Base-by-base conservation (phyloP, 1,140 invertebrate species). In the Brachionus calyciflorus region DNA sequence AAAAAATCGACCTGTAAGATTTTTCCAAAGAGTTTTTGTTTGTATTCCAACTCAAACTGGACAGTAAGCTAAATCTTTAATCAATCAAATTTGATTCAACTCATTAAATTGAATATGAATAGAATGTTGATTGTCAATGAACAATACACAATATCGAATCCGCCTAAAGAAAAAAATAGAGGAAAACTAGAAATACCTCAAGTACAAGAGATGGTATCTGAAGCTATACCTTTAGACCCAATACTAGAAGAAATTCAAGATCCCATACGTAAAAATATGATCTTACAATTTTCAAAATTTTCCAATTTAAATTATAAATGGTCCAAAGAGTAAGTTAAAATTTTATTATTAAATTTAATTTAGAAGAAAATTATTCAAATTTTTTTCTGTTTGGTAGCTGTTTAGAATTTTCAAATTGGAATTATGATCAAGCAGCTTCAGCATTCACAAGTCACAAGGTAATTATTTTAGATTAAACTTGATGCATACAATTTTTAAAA, bases 111-210 rank as follows among this genome's bases (percentile, higher is more conserved):
- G n/a, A n/a, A n/a, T n/a, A n/a, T n/a, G n/a, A n/a, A 21, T n/a
- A 73, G 69, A 73, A 73, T 73, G 69, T 40, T 24, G 46, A 73
- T 73, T 30, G 46, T 73, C 14, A 73, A 73, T 24, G 69, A 73
- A 33, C 69, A 73, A 41, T 55, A 37, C 48, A 73, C 46, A 4
- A 49, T 73, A 33, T 49, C 69, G 6, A 73, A 73, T 51, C 46
- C 37, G 26, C 19, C 46, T 19, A 49, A 40, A 30, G 51, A 9
- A 10, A 44, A 73, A n/a, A 26, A 10, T 12, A 73, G 33, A 26
- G 51, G 46, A n/a, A 40, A 55, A 73, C 10, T 24, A 12, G 46
- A 30, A 51, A 24, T 5, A 12, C 49, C 3, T 7, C 30, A 10
- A 37, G 53, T 17, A 3, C 17, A 14, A 46, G 17, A 40, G 10